These are phyloP conservation scores for Falco cherrug DNA, from an alignment of 2,797 vertebrate genomes.

Conservation along the genomic window DNA sequence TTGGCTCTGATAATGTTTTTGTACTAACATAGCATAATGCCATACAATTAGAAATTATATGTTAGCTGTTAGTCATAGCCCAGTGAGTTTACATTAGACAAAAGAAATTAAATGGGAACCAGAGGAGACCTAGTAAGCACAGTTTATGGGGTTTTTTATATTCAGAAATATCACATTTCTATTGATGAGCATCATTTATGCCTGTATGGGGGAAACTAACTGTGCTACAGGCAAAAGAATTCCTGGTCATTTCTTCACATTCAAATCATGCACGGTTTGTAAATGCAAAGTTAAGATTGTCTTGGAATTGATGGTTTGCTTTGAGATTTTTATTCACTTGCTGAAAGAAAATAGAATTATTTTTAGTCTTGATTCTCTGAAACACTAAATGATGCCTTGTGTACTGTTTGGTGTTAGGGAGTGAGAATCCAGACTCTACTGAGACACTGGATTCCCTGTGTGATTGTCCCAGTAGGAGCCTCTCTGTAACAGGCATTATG, in stretches of 20 bases:
- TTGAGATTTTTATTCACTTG: neutral
- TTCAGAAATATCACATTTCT: conserved; percentile 62
- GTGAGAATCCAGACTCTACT: neutral
- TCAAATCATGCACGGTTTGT: neutral
- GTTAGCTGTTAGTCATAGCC: conserved; percentile 76
- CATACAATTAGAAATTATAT: conserved; percentile 77
- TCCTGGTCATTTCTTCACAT: conserved; percentile 21
- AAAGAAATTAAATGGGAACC: conserved; percentile 75
- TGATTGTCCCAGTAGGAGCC: neutral
- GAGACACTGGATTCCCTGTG: neutral
- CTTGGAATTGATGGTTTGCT: neutral
- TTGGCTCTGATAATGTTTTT: conserved; percentile 70
- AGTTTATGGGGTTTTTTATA: conserved; percentile 49
- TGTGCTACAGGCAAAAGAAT: conserved; percentile 45
- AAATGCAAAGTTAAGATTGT: conserved; percentile 6
- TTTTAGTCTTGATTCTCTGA: neutral
- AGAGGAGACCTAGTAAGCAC: conserved; percentile 61
- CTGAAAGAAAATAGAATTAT: neutral
- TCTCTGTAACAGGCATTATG: neutral
- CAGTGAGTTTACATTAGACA: conserved; percentile 78
- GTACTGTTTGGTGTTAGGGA: neutral
- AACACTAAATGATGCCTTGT: neutral
- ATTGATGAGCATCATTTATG: conserved; percentile 64
- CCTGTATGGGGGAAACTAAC: conserved; percentile 16
- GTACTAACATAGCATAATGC: conserved; percentile 73